Evolutionary conservation across 2,888 invertebrate genomes (phyloP).

Genomic region (Aphodius granarius): DNA sequence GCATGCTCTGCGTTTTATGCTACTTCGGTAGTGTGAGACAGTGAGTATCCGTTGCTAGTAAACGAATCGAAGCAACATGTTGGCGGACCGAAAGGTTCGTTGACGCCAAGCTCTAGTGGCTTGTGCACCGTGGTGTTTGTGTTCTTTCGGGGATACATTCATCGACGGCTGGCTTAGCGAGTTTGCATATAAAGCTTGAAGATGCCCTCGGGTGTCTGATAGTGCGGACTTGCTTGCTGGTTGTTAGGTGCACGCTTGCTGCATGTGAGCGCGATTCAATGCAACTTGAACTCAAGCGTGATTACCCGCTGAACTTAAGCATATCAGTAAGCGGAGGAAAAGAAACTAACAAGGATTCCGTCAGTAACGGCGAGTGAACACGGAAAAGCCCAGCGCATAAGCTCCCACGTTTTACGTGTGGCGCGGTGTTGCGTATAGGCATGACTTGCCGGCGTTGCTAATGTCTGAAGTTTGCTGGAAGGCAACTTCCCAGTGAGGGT

Average conservation of each 20-base stretch:
- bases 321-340: constrained; percentile 58
- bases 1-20: not conserved
- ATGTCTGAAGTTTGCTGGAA: constrained; percentile 6
- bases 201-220: not conserved
- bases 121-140: not conserved
- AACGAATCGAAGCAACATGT: not conserved
- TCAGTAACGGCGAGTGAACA: too few relatives aligned
- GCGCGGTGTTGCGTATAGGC: constrained; percentile 49
- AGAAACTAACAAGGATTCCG: constrained; percentile 64
- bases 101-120: not conserved
- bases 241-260: not conserved
- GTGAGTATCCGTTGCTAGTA: not conserved
- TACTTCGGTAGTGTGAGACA: not conserved
- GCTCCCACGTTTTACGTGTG: constrained; percentile 46
- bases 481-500: constrained; percentile 1
- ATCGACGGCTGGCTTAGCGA: not conserved
- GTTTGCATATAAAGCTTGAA: not conserved
- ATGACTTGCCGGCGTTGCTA: not conserved
- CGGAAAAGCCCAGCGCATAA: constrained; percentile 59
- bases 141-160: not conserved
- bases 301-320: too few relatives aligned
- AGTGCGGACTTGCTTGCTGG: not conserved
- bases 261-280: constrained; percentile 44
- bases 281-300: constrained; percentile 16
- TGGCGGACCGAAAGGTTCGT: too few relatives aligned